Evolutionary conservation across 2,113 vertebrate species (phyloP), one percentile per base, ranked within the genome.

Genomic region (Macquaria ambigua): DNA sequence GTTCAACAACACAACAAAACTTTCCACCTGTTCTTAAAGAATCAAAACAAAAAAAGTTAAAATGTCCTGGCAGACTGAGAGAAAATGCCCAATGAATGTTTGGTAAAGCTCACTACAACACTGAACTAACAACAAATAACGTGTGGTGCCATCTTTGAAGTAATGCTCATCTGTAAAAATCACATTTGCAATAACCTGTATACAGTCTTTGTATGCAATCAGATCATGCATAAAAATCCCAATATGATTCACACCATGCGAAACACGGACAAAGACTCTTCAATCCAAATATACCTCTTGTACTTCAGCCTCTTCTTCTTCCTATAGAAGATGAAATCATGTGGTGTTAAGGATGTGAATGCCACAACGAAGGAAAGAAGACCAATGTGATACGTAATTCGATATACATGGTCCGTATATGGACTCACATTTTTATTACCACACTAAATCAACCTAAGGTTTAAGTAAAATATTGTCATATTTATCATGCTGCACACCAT

Each of bases 261-360:
- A 78, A 81, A 50, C 70, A 78, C 18, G 8, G 58, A 28, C 41
- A 67, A 53, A 64, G 11, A 86, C 59, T 75, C 12, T 6, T 37
- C 28, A 68, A 52, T 82, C 21, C 28, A 43, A 85, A 68, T 83
- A 77, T 96, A 96, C 96, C 95, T 96, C 96, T 89, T 93, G 77
- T 58, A 50, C 87, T 62, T 93, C 94, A 34, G 80, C 91, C 71
- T 95, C 95, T 79, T 95, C 95, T 90, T 95, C 95, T 46, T 96
- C 95, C 93, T 94, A 83, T 55, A 16, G 63, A 77, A 78, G 41
- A 90, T 81, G 50, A 90, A 85, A 93, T 68, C n/a, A 90, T 25
- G 79, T 41, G 8, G 43, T 55, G 48, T 87, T 86, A 73, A 85
- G 59, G 37, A 58, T 56, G 34, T 55, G 41, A 62, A 71, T 46